These are phyloP conservation scores for Ips nitidus DNA, from an alignment of 1,140 invertebrate species.

Conservation along the genomic window DNA sequence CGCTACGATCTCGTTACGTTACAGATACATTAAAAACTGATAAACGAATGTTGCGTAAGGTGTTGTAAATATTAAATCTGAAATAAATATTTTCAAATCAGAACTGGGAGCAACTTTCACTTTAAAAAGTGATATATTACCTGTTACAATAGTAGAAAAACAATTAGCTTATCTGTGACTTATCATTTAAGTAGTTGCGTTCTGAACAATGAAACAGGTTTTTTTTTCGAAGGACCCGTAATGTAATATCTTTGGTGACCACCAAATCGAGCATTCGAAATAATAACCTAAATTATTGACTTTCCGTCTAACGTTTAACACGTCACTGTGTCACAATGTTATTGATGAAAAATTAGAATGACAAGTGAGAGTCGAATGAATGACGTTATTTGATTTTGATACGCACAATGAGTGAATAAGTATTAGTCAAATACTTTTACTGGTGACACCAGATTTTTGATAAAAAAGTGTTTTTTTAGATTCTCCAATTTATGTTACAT, in stretches of 20 bases:
- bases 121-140: constrained; percentile 21
- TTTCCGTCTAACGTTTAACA: too few species aligned
- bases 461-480: too few species aligned
- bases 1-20: not conserved
- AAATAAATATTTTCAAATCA: constrained; percentile 12
- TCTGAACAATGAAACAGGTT: constrained; percentile 22
- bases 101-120: constrained; percentile 26
- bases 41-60: constrained; percentile 19
- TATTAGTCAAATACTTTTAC: too few species aligned
- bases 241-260: not conserved
- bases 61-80: constrained; percentile 9
- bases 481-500: too few species aligned
- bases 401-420: too few species aligned
- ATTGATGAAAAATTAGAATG: too few species aligned
- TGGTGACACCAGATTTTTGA: too few species aligned
- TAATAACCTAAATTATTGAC: too few species aligned
- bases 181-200: constrained; percentile 17
- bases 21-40: constrained; percentile 10
- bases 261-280: not conserved
- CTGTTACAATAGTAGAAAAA: constrained; percentile 19
- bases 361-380: too few species aligned
- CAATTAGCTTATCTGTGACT: constrained; percentile 28
- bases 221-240: constrained; percentile 9
- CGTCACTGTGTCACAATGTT: too few species aligned
- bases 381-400: too few species aligned